phyloP scores from a whole-genome alignment of 2,888 invertebrate genomes.

The Trichogramma dendrolimi region DNA sequence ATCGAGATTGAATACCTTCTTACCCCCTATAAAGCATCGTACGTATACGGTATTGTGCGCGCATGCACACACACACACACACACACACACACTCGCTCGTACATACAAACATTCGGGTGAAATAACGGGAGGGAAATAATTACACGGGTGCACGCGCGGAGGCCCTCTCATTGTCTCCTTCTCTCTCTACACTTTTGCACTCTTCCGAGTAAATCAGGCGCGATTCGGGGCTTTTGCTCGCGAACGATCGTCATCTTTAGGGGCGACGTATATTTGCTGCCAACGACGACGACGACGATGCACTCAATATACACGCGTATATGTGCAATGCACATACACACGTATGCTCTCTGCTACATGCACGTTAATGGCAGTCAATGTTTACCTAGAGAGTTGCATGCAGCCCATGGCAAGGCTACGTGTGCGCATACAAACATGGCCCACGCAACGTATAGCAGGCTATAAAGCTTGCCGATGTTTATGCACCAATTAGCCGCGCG shows the following conservation, averaged over 20 bases:
- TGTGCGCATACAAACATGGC: constrained; percentile 26
- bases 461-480: constrained; percentile 44
- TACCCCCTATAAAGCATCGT: not conserved
- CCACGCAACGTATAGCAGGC: constrained; percentile 43
- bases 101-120: constrained; percentile 10
- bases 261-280: too few species aligned
- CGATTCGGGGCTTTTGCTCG: too few species aligned
- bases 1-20: constrained; percentile 18
- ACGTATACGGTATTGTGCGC: not conserved
- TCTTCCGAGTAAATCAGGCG: too few species aligned
- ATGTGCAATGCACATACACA: not conserved
- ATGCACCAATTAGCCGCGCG: constrained; percentile 45
- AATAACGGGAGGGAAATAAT: constrained; percentile 7
- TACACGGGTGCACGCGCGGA: not conserved
- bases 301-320: too few species aligned
- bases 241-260: too few species aligned
- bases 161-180: too few species aligned
- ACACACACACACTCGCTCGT: not conserved
- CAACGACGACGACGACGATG: too few species aligned
- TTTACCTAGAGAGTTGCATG: constrained; percentile 40
- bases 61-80: not conserved
- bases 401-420: constrained; percentile 2
- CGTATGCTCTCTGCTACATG: constrained; percentile 29
- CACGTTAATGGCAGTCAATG: constrained; percentile 47
- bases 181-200: too few species aligned